Evolutionary conservation across 2,113 vertebrate genomes (phyloP).

Genomic region (Eurystomus gularis): DNA sequence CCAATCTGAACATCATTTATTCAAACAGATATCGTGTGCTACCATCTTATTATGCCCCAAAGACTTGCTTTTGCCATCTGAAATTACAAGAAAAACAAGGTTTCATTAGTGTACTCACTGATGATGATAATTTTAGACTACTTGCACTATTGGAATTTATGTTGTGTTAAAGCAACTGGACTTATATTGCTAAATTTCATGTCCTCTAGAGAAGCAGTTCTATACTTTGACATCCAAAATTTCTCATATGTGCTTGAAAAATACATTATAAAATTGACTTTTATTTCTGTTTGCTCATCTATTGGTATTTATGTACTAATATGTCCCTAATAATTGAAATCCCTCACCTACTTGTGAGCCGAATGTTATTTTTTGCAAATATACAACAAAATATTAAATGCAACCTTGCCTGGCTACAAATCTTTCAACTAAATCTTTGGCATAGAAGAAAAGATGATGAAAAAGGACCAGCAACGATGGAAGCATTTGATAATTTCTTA

Average conservation of each 20-base stretch:
- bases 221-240: background rate
- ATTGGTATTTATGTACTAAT: background rate
- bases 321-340: background rate
- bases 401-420: background rate
- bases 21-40: conserved; percentile 45
- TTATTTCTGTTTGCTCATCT: background rate
- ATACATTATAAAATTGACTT: background rate
- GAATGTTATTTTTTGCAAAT: background rate
- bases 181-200: conserved; percentile 20
- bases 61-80: conserved; percentile 72
- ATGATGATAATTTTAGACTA: conserved; percentile 69
- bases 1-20: conserved; percentile 29
- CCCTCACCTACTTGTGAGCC: background rate
- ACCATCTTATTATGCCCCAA: conserved; percentile 70
- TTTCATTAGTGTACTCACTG: conserved; percentile 59
- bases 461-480: background rate
- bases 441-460: background rate
- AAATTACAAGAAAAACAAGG: conserved; percentile 76
- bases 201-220: background rate
- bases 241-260: background rate
- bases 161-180: conserved; percentile 31
- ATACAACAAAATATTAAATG: background rate
- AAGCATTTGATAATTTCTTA: background rate
- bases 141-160: conserved; percentile 31
- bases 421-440: background rate